Base-by-base conservation (phyloP, 2,113 vertebrate species). In the Microtus montanus region DNA sequence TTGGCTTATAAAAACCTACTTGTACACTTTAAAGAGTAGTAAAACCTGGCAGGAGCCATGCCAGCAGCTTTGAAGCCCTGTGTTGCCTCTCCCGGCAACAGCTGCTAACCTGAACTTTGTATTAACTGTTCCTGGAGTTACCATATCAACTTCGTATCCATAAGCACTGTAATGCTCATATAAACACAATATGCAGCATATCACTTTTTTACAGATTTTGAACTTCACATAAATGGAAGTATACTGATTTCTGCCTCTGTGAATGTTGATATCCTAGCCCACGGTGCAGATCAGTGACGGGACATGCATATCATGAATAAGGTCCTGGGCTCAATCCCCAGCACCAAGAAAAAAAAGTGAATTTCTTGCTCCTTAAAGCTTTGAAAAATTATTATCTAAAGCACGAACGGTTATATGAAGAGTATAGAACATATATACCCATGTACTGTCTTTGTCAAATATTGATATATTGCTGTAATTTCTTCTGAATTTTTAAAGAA, bases 221-320 rank as follows among this genome's bases (percentile, higher is more conserved):
- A 87, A 92, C 58, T 85, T 88, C 30, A 47, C 88, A 8, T 84
- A 92, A 88, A 85, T 84, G 14, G 35, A 94, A 83, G 87, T 78
- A 84, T 80, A 38, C 58, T 61, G 49, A 82, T 68, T 95, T 91
- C 54, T 88, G 64, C 52, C 68, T 35, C 47, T 85, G 0, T 92
- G 63, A 96, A 35, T 91, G 70, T 70, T 64, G 73, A 0, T 77
- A 47, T 70, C 49, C 24, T 68, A 19, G 12, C 61, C 63, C 10
- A 11, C 17, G 22, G 10, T 70, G 7, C 35, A n/a, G 24, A 63
- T 68, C 35, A 68, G 22, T 64, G 10, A 26, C 63, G 54, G 17
- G 24, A 49, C 4, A 19, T 30, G 44, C n/a, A 90, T 54, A 13
- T 4, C 22, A 61, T 30, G 1, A 41, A 3, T 24, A 47, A 90